Evolutionary conservation across 1,140 invertebrate genomes (phyloP).

Genomic region (Carcinoscorpius rotundicauda): DNA sequence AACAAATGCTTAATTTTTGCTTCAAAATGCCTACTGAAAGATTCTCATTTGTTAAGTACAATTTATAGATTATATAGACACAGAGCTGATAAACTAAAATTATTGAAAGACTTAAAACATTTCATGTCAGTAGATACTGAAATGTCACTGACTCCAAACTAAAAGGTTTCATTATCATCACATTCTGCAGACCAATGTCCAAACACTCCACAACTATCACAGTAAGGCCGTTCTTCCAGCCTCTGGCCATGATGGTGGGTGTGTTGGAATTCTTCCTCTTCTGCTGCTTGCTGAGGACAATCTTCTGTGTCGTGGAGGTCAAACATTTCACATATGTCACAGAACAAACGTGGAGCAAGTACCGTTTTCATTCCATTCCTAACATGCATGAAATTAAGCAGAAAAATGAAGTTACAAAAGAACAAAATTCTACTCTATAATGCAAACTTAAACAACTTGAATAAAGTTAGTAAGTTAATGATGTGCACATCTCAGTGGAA

Average conservation of each 20-base stretch:
- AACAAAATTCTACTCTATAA: too few species aligned
- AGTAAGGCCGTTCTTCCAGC: constrained; percentile 59
- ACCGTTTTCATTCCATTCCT: constrained; percentile 24
- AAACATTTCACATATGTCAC: constrained; percentile 95
- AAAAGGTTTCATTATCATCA: constrained; percentile 69
- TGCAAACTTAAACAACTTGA: too few species aligned
- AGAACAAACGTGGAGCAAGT: constrained; percentile 71
- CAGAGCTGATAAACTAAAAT: too few species aligned
- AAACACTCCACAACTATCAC: constrained; percentile 83
- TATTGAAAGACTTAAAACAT: too few species aligned
- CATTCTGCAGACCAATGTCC: constrained; percentile 67
- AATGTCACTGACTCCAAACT: constrained; percentile 12
- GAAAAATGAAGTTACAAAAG: too few species aligned
- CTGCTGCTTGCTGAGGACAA: constrained; percentile 65
- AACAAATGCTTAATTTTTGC: too few species aligned
- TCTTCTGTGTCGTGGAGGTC: constrained; percentile 95
- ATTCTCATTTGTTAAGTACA: too few species aligned
- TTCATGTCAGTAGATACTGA: too few species aligned
- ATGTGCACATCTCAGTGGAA: too few species aligned
- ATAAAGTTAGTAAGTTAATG: too few species aligned
- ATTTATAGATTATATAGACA: too few species aligned
- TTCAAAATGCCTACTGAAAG: too few species aligned
- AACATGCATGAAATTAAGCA: background rate
- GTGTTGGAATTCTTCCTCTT: constrained; percentile 33
- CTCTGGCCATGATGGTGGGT: constrained; percentile 38